A percentile compares a stretch with the other conserved stretches of the same genome.
These are phyloP conservation scores for Amblyteles armatorius DNA, from an alignment of 2,888 invertebrate species.

Conservation along the genomic window DNA sequence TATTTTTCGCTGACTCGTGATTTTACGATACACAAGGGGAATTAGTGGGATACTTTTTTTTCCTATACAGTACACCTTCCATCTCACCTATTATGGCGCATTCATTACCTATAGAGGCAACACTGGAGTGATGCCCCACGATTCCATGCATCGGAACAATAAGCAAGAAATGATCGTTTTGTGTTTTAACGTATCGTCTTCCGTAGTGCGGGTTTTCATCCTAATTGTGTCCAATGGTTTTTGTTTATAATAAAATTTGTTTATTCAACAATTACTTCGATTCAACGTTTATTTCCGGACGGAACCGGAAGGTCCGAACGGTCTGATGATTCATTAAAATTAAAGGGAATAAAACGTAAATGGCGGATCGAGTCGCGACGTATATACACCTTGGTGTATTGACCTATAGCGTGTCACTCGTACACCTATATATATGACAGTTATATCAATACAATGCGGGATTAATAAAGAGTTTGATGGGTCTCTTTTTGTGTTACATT, in stretches of 20 bases:
- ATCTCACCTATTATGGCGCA: conserved; percentile 67
- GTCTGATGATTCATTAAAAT: conserved; percentile 53
- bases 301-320: conserved; percentile 7
- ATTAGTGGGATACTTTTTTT: neutral
- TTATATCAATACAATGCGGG: conserved; percentile 58
- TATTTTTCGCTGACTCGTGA: neutral
- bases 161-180: neutral
- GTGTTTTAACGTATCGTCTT: neutral
- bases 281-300: conserved; percentile 22
- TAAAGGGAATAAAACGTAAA: conserved; percentile 22
- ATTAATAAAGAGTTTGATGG: conserved; percentile 39
- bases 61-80: conserved; percentile 48
- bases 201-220: neutral
- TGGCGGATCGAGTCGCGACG: conserved; percentile 7
- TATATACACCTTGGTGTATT: conserved; percentile 32
- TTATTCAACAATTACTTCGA: conserved; percentile 11
- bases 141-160: conserved; percentile 24
- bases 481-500: neutral
- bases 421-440: conserved; percentile 40
- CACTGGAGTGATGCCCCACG: conserved; percentile 50
- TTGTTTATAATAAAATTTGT: neutral
- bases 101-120: conserved; percentile 56
- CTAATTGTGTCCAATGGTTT: neutral
- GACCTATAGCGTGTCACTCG: conserved; percentile 50
- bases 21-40: neutral